Percentiles rank a stretch among this genome's conserved stretches.
Evolutionary conservation across 2,888 invertebrate species (phyloP).

Genomic region (Rapana venosa): DNA sequence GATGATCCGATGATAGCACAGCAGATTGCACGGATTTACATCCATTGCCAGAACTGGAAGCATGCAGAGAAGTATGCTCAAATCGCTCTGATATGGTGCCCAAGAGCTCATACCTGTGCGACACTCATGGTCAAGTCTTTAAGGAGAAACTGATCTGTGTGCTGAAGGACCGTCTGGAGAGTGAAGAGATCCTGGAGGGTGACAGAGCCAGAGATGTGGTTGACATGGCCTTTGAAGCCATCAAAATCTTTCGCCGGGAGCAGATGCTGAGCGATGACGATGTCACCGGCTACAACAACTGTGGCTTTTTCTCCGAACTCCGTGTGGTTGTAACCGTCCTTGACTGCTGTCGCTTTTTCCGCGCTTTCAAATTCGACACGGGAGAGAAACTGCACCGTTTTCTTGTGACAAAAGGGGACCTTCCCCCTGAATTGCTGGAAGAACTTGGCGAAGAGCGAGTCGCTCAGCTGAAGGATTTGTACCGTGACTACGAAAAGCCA

Average conservation of each 20-base stretch:
- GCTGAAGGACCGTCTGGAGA: conserved; percentile 38
- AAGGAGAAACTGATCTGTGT: conserved; percentile 53
- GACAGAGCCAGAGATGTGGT: conserved; percentile 52
- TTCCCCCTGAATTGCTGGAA: conserved; percentile 40
- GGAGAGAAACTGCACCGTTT: conserved; percentile 49
- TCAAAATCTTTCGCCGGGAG: conserved; percentile 55
- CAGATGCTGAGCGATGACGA: conserved; percentile 56
- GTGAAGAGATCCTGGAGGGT: conserved; percentile 43
- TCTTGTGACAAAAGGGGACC: conserved; percentile 46
- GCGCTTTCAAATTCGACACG: conserved; percentile 32
- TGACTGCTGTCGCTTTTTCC: conserved; percentile 51
- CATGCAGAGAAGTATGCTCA: conserved; percentile 59
- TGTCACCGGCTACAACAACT: conserved; percentile 52
- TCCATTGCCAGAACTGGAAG: conserved; percentile 57
- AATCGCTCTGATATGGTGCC: conserved; percentile 52
- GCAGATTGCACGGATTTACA: conserved; percentile 62
- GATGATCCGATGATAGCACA: conserved; percentile 68
- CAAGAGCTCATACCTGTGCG: conserved; percentile 61
- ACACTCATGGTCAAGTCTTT: conserved; percentile 65
- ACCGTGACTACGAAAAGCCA: conserved; percentile 42
- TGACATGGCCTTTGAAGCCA: conserved; percentile 50
- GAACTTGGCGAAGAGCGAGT: conserved; percentile 47
- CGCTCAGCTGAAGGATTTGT: conserved; percentile 46
- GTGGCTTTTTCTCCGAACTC: conserved; percentile 59
- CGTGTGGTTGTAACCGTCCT: conserved; percentile 53